A percentile compares a stretch with the other conserved stretches of the same genome.
These are phyloP conservation scores for Ondatra zibethicus DNA, from an alignment of 2,113 vertebrate genomes.

Conservation along the genomic window DNA sequence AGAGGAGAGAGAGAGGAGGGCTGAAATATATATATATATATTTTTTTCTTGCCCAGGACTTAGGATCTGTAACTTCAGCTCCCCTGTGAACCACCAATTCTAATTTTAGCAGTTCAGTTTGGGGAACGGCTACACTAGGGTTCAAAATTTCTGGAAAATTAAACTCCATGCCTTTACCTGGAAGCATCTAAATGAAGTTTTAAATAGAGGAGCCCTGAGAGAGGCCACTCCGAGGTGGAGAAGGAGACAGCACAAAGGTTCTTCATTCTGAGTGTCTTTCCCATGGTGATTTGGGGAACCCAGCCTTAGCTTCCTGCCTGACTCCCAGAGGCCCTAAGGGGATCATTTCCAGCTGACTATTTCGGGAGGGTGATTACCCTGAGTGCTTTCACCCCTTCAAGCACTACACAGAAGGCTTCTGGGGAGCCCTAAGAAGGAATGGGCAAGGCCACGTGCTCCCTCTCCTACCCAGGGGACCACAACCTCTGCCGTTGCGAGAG, in stretches of 20 bases:
- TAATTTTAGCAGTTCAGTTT: neutral
- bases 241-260: neutral
- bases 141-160: neutral
- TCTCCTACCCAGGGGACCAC: neutral
- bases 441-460: neutral
- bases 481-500: neutral
- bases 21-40: no score
- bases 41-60: neutral
- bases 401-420: neutral
- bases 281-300: neutral
- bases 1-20: neutral
- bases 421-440: neutral
- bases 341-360: slow-evolving; percentile 42
- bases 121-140: slow-evolving; percentile 13
- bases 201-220: neutral
- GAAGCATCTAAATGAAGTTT: neutral
- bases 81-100: neutral
- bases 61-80: neutral
- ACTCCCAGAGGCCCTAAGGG: neutral
- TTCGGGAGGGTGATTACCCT: slow-evolving; percentile 53
- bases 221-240: no score
- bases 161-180: neutral
- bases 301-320: slow-evolving; percentile 23
- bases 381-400: neutral
- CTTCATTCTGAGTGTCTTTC: neutral